Base-by-base conservation (phyloP, 2,888 invertebrate genomes). In the Hartigia nigra region DNA sequence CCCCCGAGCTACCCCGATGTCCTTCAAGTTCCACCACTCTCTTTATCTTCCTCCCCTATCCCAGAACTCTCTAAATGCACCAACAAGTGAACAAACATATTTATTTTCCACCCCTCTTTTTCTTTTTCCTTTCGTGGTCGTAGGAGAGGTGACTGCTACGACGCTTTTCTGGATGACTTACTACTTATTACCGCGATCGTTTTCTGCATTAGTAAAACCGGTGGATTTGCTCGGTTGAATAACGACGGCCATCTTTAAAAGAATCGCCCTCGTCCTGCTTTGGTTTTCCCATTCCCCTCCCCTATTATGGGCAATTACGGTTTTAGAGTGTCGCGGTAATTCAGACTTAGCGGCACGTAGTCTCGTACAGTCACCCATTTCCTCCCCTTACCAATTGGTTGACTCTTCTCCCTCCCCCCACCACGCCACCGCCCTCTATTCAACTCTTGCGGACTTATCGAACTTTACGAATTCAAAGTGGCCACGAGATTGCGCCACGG, bases 91-190 rank as follows among this genome's bases (percentile, higher is more conserved):
- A 39, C 39, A 14, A 31, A 23, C 37, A 14, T 12, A 4, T 14
- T 31, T 70, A n/a, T n/a, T n/a, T 32, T 70, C 55, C 69, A 69
- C 80, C 81, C 80, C 80, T 81, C 79, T 82, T 84, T 84, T 86
- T 86, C 84, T 84, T 81, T 82, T 81, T 77, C 76, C 4, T 34
- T 34, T 34, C 4, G 2, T 34, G 3, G 2, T 4, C 39, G 1
- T 14, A 39, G 14, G 5, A 14, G 39, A n/a, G 77, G 78, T n/a
- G 11, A 31, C 36, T 31, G 4, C 55, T 76, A 77, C 76, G 81
- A 80, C 81, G 81, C 81, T 82, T 80, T 84, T 77, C 76, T 78
- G 80, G 77, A 80, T 81, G 82, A 85, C 83, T 83, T 81, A 82
- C 83, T 82, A 81, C 82, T 81, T 82, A 81, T 82, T 82, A 77